Base-by-base conservation (phyloP, 2,113 vertebrate species). In the Typhlomys cinereus region DNA sequence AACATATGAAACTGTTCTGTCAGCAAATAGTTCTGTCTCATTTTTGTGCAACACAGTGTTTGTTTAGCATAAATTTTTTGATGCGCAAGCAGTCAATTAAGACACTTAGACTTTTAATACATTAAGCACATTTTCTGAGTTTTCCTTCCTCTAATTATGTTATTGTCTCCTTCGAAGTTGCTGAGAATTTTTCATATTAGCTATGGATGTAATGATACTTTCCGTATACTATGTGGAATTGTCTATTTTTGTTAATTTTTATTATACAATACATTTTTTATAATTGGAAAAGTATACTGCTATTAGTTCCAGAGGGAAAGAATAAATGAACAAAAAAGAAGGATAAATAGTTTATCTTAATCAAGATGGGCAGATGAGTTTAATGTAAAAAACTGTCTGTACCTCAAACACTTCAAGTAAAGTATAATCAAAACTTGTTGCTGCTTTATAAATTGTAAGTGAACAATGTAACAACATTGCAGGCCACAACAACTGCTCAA, bases 181-280 rank as follows among this genome's bases (percentile, higher is more conserved):
- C 46, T 81, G 7, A 76, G n/a, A n/a, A 14, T 7, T 62, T 75
- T 67, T 71, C 23, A 14, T 0, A 31, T 4, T 27, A 59, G 25
- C 75, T 93, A 85, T 17, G 7, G 34, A 91, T 62, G 66, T 59
- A 70, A 89, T 66, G 62, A 71, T 66, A 64, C 59, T 71, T 76
- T 95, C 71, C 23, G 44, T 12, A 34, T 79, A n/a, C 2, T 62
- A 34, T 48, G 20, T 88, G 64, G 41, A 92, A 75, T 23, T 64
- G 1, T 11, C 46, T 78, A 62, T 29, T 69, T 9, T 82, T 82
- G 75, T 85, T 90, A 73, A 82, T 85, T 92, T 95, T 86, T 5
- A 89, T 84, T 89, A 78, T 9, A 88, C 25, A 92, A 36, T 20
- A 59, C 11, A 7, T 2, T 44, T 64, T 90, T 88, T 44, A n/a